Evolutionary conservation across 2,113 vertebrate species (phyloP).

Genomic region (Papio anubis): DNA sequence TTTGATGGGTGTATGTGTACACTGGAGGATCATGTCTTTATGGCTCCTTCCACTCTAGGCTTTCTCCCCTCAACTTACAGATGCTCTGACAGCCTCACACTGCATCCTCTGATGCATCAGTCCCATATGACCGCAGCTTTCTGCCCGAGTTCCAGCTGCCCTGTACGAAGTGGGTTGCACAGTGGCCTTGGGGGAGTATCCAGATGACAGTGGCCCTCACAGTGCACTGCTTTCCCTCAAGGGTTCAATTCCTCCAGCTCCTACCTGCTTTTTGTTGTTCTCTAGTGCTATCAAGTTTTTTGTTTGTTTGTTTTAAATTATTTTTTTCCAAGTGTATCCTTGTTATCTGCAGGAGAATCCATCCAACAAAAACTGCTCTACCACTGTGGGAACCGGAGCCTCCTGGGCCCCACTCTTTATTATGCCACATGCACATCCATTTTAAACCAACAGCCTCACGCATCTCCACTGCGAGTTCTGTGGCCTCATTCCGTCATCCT

Average conservation of each 20-base stretch:
- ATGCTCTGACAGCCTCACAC: background rate
- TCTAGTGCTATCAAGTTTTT: background rate
- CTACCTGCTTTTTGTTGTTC: background rate
- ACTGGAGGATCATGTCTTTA: background rate
- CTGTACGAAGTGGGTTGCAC: background rate
- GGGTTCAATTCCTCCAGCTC: background rate
- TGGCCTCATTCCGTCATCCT: rapidly evolving
- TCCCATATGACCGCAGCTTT: background rate
- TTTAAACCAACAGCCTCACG: rapidly evolving
- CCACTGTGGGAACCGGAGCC: rapidly evolving
- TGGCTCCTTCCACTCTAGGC: background rate
- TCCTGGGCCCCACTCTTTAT: rapidly evolving
- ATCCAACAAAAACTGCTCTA: rapidly evolving
- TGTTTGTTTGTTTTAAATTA: background rate
- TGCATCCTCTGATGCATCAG: rapidly evolving
- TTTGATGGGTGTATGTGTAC: no score
- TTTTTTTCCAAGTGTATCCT: rapidly evolving
- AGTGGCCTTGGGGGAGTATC: background rate
- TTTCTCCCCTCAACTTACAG: background rate
- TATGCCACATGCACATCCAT: rapidly evolving
- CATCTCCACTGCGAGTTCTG: rapidly evolving
- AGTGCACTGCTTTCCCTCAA: rapidly evolving
- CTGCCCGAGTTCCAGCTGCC: background rate
- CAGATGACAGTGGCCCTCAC: rapidly evolving
- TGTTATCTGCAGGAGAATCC: rapidly evolving